Percentiles rank a stretch among this genome's conserved stretches.
These are phyloP conservation scores for Formica aserva DNA, from an alignment of 2,888 invertebrate genomes.

Conservation along the genomic window DNA sequence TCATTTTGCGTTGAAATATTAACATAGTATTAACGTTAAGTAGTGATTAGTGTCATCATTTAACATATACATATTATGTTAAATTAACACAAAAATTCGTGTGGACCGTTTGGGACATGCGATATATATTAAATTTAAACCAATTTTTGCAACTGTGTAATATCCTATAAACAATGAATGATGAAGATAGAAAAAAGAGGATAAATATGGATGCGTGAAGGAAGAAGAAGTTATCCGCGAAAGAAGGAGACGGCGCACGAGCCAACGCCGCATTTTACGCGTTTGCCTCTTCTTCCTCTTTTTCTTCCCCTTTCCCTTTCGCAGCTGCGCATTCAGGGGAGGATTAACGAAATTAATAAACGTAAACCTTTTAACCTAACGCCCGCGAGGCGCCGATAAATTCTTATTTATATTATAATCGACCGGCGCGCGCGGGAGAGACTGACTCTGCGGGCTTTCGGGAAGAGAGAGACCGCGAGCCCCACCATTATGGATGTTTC, in stretches of 20 bases:
- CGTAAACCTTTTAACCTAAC: conserved; percentile 84
- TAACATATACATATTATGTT: too few relatives aligned
- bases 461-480: conserved; percentile 73
- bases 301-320: conserved; percentile 22
- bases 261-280: conserved; percentile 51
- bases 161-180: conserved; percentile 52
- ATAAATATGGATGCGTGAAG: conserved; percentile 28
- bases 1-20: too few relatives aligned
- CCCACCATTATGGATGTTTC: conserved; percentile 82
- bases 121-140: too few relatives aligned
- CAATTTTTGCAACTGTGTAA: neutral
- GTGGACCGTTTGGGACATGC: too few relatives aligned
- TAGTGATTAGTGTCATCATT: too few relatives aligned
- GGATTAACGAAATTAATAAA: conserved; percentile 84
- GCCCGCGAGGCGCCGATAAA: conserved; percentile 81
- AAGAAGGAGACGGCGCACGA: conserved; percentile 41
- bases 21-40: too few relatives aligned
- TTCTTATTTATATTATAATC: conserved; percentile 84
- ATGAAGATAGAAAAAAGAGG: conserved; percentile 43
- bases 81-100: too few relatives aligned
- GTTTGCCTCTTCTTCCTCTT: neutral
- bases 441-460: conserved; percentile 48
- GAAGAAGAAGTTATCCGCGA: conserved; percentile 52
- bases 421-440: conserved; percentile 65
- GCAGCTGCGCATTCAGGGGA: conserved; percentile 54